These are phyloP conservation scores for Amazona vittata DNA, from an alignment of 2,113 vertebrate species.

Conservation along the genomic window DNA sequence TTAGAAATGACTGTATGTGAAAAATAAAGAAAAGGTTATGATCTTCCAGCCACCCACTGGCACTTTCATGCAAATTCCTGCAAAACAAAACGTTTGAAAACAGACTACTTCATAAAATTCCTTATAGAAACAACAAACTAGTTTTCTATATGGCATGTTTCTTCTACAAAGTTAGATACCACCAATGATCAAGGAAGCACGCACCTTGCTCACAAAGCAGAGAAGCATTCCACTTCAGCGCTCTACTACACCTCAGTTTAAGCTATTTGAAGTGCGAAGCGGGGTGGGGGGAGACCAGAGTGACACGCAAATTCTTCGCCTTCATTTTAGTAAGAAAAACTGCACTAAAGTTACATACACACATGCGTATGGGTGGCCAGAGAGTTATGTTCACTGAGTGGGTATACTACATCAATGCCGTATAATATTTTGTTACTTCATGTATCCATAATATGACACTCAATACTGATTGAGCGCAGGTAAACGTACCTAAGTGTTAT, in stretches of 20 bases:
- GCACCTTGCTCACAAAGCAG: background rate
- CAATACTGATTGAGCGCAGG: background rate
- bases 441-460: background rate
- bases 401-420: background rate
- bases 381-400: background rate
- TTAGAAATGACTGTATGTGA: background rate
- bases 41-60: background rate
- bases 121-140: background rate
- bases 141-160: background rate
- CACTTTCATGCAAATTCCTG: background rate
- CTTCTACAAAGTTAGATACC: background rate
- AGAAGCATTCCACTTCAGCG: background rate
- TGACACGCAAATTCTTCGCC: background rate
- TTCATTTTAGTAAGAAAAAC: background rate
- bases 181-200: background rate
- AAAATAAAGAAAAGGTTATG: background rate
- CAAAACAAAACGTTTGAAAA: background rate
- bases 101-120: background rate
- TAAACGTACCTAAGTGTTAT: background rate
- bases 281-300: background rate
- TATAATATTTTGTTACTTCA: background rate
- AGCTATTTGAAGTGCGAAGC: background rate
- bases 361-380: background rate
- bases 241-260: background rate
- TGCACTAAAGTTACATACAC: background rate